These are phyloP conservation scores for Lissonota sp. DNA, from an alignment of 2,888 invertebrate species.

Conservation along the genomic window DNA sequence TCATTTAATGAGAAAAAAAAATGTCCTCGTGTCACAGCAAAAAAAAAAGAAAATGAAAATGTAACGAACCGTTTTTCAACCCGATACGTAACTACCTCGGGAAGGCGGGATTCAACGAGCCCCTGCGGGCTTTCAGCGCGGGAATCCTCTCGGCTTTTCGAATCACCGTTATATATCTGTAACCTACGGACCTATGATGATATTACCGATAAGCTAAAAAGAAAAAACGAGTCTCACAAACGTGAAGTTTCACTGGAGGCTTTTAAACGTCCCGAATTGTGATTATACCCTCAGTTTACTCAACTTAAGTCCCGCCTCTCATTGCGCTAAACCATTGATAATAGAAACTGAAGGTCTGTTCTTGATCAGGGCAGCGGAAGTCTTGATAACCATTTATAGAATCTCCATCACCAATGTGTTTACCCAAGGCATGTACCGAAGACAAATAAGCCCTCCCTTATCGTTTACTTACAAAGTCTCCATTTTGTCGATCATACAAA, in stretches of 20 bases:
- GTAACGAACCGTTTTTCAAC: constrained; percentile 43
- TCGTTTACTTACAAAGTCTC: constrained; percentile 23
- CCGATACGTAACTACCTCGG: constrained; percentile 27
- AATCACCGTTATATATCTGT: constrained; percentile 8
- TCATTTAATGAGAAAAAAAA: constrained; percentile 57
- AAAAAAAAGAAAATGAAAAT: constrained; percentile 3
- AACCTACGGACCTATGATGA: not conserved
- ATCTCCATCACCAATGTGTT: constrained; percentile 54
- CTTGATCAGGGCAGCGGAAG: no score
- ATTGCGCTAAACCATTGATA: no score
- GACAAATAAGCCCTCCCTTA: constrained; percentile 25
- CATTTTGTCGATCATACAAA: no score
- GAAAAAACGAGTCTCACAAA: not conserved
- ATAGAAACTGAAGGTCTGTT: no score
- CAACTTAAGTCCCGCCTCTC: no score
- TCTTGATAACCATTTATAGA: not conserved
- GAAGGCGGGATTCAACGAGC: constrained; percentile 17
- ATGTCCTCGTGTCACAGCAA: not conserved
- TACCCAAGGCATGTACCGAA: constrained; percentile 63
- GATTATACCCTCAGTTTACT: no score
- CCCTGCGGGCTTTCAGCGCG: not conserved
- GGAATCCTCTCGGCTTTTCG: constrained; percentile 1
- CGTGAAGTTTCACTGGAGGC: no score
- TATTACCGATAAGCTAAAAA: not conserved
- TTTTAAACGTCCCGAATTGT: no score